Evolutionary conservation across 2,113 vertebrate species (phyloP), one percentile per base, ranked within the genome.

Genomic region (Tragelaphus scriptus): DNA sequence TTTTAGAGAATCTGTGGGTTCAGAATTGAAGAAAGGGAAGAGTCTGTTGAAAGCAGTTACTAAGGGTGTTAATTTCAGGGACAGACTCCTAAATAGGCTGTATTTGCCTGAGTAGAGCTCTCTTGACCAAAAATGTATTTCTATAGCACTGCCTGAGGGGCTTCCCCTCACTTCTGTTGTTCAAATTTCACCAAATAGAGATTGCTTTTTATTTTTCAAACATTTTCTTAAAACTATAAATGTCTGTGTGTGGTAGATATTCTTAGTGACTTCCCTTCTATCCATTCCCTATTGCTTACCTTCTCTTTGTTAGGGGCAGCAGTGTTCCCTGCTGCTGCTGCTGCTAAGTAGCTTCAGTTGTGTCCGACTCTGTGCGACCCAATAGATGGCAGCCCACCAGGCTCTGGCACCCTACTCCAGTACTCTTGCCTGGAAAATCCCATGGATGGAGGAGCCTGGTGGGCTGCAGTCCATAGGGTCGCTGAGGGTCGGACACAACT

Each of bases 1-100:
- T 90, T 94, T 96, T 95, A 84, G 95, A 97, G 90, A 93, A 77
- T 86, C 49, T 94, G 81, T 97, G 95, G 95, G 93, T 95, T 97
- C 93, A 92, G 71, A 92, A 92, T n/a, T 80, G 80, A 97, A 90
- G 87, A 81, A 77, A 71, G 36, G 30, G 44, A 61, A 81, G 65
- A 56, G 32, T 68, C 61, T 85, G 71, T 55, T 92, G 40, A 89
- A 81, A 94, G 80, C 85, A 89, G 56, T 56, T 91, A 16, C 44
- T 28, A 28, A 81, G 61, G 47, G 13, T 40, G 32, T n/a, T 91
- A 36, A 75, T 95, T 81, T 81, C n/a, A 88, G 56, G 49, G 44
- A n/a, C 55, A 47, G 55, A 85, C 14, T 56, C 68, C 49, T 63
- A 85, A 85, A 25, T n/a, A 89, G 44, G 11, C 59, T 58, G n/a